These are phyloP conservation scores for Gorsachius goisagi DNA, from an alignment of 2,113 vertebrate genomes.

Conservation along the genomic window DNA sequence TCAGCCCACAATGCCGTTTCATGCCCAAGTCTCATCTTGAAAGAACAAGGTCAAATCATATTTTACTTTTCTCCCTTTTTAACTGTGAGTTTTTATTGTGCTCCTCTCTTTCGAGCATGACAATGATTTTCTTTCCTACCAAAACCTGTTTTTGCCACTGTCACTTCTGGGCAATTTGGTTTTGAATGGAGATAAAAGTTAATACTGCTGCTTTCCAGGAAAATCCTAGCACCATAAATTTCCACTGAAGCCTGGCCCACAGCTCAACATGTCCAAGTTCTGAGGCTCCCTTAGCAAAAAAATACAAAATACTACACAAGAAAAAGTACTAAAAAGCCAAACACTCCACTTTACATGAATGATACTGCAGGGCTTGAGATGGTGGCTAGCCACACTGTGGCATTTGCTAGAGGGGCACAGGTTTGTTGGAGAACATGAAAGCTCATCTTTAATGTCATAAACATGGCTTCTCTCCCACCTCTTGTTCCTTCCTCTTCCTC, in stretches of 20 bases:
- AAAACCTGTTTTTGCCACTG: background rate
- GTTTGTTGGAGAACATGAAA: background rate
- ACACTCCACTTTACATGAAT: background rate
- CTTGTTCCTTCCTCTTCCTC: background rate
- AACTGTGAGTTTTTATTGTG: conserved; percentile 4
- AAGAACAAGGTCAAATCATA: background rate
- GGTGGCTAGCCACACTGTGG: background rate
- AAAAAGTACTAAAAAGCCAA: background rate
- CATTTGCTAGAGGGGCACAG: background rate
- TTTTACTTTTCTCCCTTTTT: conserved; percentile 8
- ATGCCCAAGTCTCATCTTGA: background rate
- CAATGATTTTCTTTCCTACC: background rate
- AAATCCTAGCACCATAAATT: background rate
- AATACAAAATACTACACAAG: background rate
- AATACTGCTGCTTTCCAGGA: conserved; percentile 15
- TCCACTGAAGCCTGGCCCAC: background rate
- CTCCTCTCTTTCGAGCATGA: background rate
- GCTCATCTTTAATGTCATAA: background rate
- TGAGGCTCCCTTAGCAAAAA: background rate
- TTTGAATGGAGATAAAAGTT: conserved; percentile 25
- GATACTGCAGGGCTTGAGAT: background rate
- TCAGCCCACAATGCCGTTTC: background rate
- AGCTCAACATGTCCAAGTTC: background rate
- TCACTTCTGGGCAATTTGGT: background rate
- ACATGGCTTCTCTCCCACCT: background rate